Evolutionary conservation across 1,140 invertebrate genomes (phyloP).

Genomic region (Copidosoma floridanum): DNA sequence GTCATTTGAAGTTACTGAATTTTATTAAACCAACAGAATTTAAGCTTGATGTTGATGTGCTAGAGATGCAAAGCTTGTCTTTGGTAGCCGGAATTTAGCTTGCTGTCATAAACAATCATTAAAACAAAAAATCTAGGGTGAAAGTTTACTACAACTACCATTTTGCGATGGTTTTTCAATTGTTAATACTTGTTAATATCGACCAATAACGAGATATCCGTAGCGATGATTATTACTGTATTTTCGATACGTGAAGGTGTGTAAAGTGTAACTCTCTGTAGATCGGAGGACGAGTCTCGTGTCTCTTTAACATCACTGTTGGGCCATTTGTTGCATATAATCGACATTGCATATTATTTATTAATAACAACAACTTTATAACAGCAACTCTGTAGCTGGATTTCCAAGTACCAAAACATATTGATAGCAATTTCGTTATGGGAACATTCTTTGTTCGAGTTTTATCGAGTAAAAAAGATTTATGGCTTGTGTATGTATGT

Average conservation of each 20-base stretch:
- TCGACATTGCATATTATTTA: constrained; percentile 16
- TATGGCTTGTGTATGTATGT: constrained; percentile 20
- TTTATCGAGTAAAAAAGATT: constrained; percentile 28
- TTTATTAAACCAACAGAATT: constrained; percentile 20
- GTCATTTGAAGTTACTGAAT: constrained; percentile 12
- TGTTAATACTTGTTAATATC: constrained; percentile 13
- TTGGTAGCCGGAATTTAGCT: constrained; percentile 9
- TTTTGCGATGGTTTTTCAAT: constrained; percentile 6
- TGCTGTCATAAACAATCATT: no score
- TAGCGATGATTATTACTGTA: not conserved
- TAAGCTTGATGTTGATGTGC: constrained; percentile 21
- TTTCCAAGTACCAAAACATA: constrained; percentile 12
- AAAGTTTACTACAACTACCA: not conserved
- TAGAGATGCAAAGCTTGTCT: constrained; percentile 16
- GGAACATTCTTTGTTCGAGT: constrained; percentile 24
- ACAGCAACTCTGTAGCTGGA: constrained; percentile 21
- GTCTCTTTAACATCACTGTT: constrained; percentile 23
- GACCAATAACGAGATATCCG: not conserved
- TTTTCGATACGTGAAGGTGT: constrained; percentile 13
- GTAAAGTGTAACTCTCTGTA: constrained; percentile 10
- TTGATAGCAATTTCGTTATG: constrained; percentile 8
- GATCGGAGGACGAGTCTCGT: constrained; percentile 8
- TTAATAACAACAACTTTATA: constrained; percentile 11
- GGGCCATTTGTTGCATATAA: constrained; percentile 19
- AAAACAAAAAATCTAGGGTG: no score